Evolutionary conservation across 1,140 invertebrate species (phyloP).

Genomic region (Zaprionus vittiger): DNA sequence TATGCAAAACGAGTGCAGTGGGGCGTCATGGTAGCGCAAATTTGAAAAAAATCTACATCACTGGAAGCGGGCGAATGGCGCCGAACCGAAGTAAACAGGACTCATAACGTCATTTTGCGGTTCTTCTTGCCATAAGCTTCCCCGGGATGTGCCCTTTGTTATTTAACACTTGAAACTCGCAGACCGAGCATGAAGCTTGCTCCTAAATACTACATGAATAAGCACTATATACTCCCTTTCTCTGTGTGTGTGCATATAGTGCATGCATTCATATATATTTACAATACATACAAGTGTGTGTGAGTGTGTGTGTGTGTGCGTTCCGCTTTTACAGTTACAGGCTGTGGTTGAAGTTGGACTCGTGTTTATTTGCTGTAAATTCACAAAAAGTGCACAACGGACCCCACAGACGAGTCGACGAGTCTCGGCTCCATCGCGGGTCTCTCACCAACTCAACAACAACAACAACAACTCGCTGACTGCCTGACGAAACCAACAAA

Average conservation of each 20-base stretch:
- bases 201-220: constrained; percentile 12
- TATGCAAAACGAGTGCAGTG: constrained; percentile 16
- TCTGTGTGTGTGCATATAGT: background rate
- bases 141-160: constrained; percentile 32
- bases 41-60: constrained; percentile 18
- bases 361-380: constrained; percentile 4
- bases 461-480: background rate
- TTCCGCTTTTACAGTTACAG: constrained; percentile 23
- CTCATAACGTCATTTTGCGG: constrained; percentile 57
- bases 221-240: background rate
- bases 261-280: background rate
- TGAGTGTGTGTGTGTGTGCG: background rate
- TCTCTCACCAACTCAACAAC: background rate
- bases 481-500: background rate
- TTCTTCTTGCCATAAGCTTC: constrained; percentile 30
- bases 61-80: background rate
- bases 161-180: constrained; percentile 37
- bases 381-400: constrained; percentile 1
- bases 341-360: constrained; percentile 8
- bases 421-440: background rate
- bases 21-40: constrained; percentile 5
- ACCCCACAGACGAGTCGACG: background rate
- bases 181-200: background rate
- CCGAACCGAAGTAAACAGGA: constrained; percentile 15
- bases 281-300: background rate